phyloP scores from a whole-genome alignment of 2,888 invertebrate genomes.

The Acronicta leporina region DNA sequence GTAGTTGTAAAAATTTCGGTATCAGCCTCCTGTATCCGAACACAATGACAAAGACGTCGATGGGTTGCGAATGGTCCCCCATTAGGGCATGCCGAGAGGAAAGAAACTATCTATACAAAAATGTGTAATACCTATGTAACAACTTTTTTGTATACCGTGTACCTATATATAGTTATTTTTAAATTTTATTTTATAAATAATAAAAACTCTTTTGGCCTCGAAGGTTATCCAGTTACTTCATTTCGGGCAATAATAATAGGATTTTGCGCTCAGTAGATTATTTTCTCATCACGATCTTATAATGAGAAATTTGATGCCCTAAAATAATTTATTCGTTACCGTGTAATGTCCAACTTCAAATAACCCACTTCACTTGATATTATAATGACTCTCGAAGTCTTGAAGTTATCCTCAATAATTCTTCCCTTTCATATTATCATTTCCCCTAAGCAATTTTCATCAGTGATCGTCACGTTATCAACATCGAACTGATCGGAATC shows the following conservation, averaged over 20 bases:
- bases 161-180: no score
- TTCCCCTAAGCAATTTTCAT: conserved; percentile 57
- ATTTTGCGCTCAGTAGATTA: conserved; percentile 38
- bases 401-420: conserved; percentile 60
- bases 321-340: conserved; percentile 48
- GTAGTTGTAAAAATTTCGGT: no score
- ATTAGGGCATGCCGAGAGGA: no score
- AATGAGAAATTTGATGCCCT: conserved; percentile 41
- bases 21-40: no score
- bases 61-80: no score
- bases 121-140: no score
- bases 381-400: conserved; percentile 44
- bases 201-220: no score
- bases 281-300: conserved; percentile 42
- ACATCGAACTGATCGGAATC: conserved; percentile 65
- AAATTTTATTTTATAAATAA: no score
- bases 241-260: conserved; percentile 17
- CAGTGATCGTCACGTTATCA: conserved; percentile 63
- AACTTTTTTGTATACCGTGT: no score
- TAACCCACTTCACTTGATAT: conserved; percentile 45
- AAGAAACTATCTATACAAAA: no score
- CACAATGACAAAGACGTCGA: no score
- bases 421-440: conserved; percentile 59
- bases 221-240: conserved; percentile 18
- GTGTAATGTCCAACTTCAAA: conserved; percentile 47